These are phyloP conservation scores for Drosophila anomelani DNA, from an alignment of 2,888 invertebrate genomes.

Conservation along the genomic window DNA sequence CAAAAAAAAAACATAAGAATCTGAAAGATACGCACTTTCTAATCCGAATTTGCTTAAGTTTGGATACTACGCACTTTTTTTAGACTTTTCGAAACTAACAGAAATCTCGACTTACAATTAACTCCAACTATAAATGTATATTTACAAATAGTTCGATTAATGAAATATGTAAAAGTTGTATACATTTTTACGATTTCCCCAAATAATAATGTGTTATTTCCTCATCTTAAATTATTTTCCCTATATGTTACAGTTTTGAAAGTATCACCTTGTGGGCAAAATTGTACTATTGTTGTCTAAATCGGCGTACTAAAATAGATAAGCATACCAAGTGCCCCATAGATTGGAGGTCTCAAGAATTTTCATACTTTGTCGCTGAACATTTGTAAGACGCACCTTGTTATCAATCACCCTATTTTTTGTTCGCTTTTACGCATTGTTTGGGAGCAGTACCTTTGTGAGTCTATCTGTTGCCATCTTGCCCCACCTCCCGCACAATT, in stretches of 20 bases:
- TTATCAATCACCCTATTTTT: conserved; percentile 36
- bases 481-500: conserved; percentile 25
- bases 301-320: conserved; percentile 16
- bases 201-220: not conserved
- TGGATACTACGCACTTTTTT: not conserved
- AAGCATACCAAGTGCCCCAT: conserved; percentile 10
- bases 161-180: not conserved
- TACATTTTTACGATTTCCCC: not conserved
- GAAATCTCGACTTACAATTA: not conserved
- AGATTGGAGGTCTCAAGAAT: conserved; percentile 14
- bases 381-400: conserved; percentile 43
- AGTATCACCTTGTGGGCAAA: conserved; percentile 4
- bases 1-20: no score
- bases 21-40: no score
- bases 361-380: conserved; percentile 11
- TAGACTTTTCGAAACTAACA: not conserved
- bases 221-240: not conserved
- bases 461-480: conserved; percentile 6
- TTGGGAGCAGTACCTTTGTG: conserved; percentile 16
- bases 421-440: conserved; percentile 42
- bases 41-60: not conserved
- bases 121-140: not conserved
- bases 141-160: not conserved
- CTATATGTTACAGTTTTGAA: not conserved
- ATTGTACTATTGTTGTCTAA: conserved; percentile 2